Base-by-base conservation (phyloP, 2,888 invertebrate species). In the Rhamnusium bicolor region DNA sequence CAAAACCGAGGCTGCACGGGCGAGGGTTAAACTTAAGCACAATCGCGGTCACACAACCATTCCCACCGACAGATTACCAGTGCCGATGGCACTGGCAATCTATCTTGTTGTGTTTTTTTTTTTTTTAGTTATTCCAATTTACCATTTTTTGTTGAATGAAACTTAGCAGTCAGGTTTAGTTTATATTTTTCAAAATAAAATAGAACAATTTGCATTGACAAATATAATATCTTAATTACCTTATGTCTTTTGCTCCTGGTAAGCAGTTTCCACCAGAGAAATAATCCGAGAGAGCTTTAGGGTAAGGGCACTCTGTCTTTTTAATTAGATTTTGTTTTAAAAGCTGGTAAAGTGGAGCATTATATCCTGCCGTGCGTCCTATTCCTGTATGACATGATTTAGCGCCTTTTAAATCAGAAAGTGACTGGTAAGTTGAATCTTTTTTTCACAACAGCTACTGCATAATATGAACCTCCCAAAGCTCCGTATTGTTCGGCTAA, bases 391-490 rank as follows among this genome's bases (percentile, higher is more conserved):
- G 91, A 75, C 91, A 91, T 0, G 91, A 91, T 77, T 92, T 90
- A 47, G 88, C 92, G 6, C 92, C 93, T 84, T 89, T 89, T 79
- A 93, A 87, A 73, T 93, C 93, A 1, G 89, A 90, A 16, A 94
- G 87, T 12, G 89, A 90, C 29, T 87, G 90, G 74, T 90, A 90
- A 2, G 86, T 74, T 0, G 92, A 90, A 54, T 89, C n/a, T 88
- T 76, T 92, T 92, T 82, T 91, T 92, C 0, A 94, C 90, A 0
- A 94, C 92, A 2, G 93, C 93, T 0, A 94, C 92, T 0, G 93
- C 93, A 79, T 91, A 90, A 85, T 92, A 90, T 0, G 90, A 90
- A 0, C 89, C 90, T 24, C 84, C 84, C 1, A 73, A 60, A 10
- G 73, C 82, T 0, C 91, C 91, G 67, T 93, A 93, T n/a, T 91